Base-by-base conservation (phyloP, 92 coral and sea anemone genomes). In the Palythoa caribaeorum region DNA sequence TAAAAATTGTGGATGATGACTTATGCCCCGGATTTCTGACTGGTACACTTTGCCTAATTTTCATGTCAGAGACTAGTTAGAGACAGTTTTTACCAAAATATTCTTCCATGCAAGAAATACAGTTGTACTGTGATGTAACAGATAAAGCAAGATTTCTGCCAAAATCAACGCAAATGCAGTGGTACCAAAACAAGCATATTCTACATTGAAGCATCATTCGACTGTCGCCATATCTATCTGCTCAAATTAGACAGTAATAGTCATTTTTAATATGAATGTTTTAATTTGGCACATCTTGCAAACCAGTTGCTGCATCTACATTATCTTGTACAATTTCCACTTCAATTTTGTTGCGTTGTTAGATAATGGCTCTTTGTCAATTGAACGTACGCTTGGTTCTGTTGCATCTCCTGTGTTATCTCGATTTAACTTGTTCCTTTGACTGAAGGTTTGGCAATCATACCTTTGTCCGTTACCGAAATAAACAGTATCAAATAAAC, bases 81-180 rank as follows among this genome's bases (percentile, higher is more conserved):
- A n/a, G n/a, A n/a, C n/a, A n/a, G n/a, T n/a, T n/a, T n/a, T n/a
- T n/a, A n/a, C n/a, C n/a, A n/a, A n/a, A n/a, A n/a, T n/a, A n/a
- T n/a, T n/a, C n/a, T n/a, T n/a, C n/a, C n/a, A n/a, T n/a, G n/a
- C n/a, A n/a, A n/a, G n/a, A n/a, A n/a, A n/a, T n/a, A n/a, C n/a
- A n/a, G n/a, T n/a, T n/a, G n/a, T n/a, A n/a, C n/a, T n/a, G 28
- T 28, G 28, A 28, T 28, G 28, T 28, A 28, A 28, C 28, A 28
- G 28, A 28, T 28, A 28, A 28, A 28, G 28, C 28, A 28, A 28
- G 28, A 28, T 71, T 9, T 10, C 17, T 71, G 40, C 10, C 10
- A 71, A 36, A 71, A 35, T 37, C 74, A 69, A 69, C 15, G 74
- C 74, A 21, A 9, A 69, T 69, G 74, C 74, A 70, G 11, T 70